Conservation (phyloP, 2,113 vertebrate genomes). For the Haliaeetus leucogaster region DNA sequence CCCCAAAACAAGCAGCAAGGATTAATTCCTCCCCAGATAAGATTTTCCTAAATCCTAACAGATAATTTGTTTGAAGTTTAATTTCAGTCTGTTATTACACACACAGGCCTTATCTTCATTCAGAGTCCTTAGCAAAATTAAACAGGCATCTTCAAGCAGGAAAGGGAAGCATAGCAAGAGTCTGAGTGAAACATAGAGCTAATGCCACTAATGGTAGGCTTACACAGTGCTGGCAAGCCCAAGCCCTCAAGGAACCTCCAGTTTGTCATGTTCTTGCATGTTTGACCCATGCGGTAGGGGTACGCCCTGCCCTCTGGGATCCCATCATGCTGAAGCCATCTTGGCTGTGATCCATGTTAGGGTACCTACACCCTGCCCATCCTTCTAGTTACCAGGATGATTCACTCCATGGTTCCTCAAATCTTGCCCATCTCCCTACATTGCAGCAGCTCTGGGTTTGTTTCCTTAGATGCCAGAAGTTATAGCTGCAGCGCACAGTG, state of each 20-base stretch:
- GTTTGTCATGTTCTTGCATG: neutral
- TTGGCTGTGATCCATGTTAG: neutral
- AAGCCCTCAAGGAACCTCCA: neutral
- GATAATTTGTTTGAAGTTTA: slow-evolving; percentile 76
- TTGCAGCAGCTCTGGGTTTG: neutral
- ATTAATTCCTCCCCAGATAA: slow-evolving; percentile 67
- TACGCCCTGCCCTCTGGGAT: neutral
- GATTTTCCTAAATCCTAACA: slow-evolving; percentile 64
- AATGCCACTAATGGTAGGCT: neutral
- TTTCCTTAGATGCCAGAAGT: neutral
- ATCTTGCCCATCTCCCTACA: neutral
- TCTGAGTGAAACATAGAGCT: neutral
- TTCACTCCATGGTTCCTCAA: neutral
- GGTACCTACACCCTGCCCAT: neutral
- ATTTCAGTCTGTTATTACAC: slow-evolving; percentile 71
- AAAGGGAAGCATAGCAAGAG: neutral
- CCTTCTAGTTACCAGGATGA: neutral
- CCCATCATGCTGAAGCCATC: neutral
- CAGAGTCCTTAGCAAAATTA: slow-evolving; percentile 66
- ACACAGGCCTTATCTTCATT: slow-evolving; percentile 58
- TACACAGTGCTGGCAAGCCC: neutral
- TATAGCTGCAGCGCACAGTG: neutral
- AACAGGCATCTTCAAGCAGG: slow-evolving; percentile 50
- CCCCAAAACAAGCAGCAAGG: slow-evolving; percentile 59
- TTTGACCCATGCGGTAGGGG: neutral